phyloP scores from a whole-genome alignment of 2,888 invertebrate species.

The Maniola hyperantus region DNA sequence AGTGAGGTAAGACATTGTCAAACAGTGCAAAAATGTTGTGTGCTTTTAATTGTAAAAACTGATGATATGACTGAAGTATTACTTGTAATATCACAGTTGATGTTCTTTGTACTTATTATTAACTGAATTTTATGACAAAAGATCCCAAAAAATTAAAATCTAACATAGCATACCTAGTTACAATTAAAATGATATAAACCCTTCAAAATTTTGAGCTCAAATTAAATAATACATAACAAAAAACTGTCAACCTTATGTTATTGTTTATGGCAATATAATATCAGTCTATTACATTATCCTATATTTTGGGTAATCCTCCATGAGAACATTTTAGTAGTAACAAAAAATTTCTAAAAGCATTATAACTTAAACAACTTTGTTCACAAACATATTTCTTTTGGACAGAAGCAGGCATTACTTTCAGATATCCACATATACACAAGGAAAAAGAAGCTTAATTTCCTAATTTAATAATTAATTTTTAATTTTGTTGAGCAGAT shows the following conservation, averaged over 20 bases:
- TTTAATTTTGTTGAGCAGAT: too few species aligned
- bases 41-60: conserved; percentile 17
- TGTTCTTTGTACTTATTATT: conserved; percentile 38
- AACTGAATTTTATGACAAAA: conserved; percentile 26
- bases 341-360: conserved; percentile 17
- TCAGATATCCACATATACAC: too few species aligned
- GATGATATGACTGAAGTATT: conserved; percentile 29
- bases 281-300: conserved; percentile 38
- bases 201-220: conserved; percentile 20
- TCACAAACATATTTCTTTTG: neutral
- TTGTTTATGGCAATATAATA: conserved; percentile 39
- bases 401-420: too few species aligned
- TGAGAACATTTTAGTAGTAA: neutral
- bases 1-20: conserved; percentile 24
- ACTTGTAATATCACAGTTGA: conserved; percentile 43
- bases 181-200: conserved; percentile 19
- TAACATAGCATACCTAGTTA: conserved; percentile 13
- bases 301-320: conserved; percentile 18
- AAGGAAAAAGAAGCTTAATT: too few species aligned
- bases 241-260: conserved; percentile 29
- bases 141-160: conserved; percentile 11
- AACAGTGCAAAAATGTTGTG: conserved; percentile 19
- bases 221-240: conserved; percentile 19
- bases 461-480: too few species aligned
- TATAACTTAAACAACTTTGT: neutral